Percentiles rank a stretch among this genome's conserved stretches.
Conservation (phyloP, 2,888 invertebrate genomes). For the Auanema freiburgensis region DNA sequence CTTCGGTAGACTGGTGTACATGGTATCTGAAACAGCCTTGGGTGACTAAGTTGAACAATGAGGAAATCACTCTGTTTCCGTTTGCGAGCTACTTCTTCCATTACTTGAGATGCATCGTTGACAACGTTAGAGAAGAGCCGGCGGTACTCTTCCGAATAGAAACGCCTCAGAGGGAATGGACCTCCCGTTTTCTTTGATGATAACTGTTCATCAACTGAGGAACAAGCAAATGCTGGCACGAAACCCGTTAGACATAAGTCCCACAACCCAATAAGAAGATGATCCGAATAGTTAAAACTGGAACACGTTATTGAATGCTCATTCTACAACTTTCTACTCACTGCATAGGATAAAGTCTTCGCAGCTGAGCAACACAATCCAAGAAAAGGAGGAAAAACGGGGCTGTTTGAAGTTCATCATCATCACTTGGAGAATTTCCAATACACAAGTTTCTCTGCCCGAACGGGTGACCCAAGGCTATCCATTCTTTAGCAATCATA, state of each 20-base stretch:
- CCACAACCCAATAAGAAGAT: slow-evolving; percentile 87
- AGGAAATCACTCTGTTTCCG: neutral
- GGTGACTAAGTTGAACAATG: neutral
- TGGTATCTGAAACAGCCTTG: neutral
- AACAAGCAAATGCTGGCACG: slow-evolving; percentile 79
- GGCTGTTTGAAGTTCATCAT: slow-evolving; percentile 68
- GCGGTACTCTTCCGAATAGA: slow-evolving; percentile 29
- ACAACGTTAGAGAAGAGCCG: slow-evolving; percentile 33
- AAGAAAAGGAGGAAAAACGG: slow-evolving; percentile 87
- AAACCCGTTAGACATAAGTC: slow-evolving; percentile 84
- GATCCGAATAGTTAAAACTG: slow-evolving; percentile 85
- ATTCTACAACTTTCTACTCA: slow-evolving; percentile 18
- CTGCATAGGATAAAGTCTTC: slow-evolving; percentile 82
- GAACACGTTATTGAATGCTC: neutral
- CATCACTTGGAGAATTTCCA: slow-evolving; percentile 64
- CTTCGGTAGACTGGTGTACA: neutral
- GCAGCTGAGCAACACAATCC: slow-evolving; percentile 89
- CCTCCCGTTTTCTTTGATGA: slow-evolving; percentile 24
- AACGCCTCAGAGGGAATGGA: slow-evolving; percentile 34
- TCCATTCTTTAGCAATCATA: slow-evolving; percentile 76
- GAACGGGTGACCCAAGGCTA: slow-evolving; percentile 47
- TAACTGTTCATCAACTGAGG: slow-evolving; percentile 31
- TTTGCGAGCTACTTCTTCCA: neutral
- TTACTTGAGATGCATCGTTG: slow-evolving; percentile 26
- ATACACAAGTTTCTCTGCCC: slow-evolving; percentile 38